Base-by-base conservation (phyloP, 2,797 vertebrate species). In the Sylvilagus floridanus region DNA sequence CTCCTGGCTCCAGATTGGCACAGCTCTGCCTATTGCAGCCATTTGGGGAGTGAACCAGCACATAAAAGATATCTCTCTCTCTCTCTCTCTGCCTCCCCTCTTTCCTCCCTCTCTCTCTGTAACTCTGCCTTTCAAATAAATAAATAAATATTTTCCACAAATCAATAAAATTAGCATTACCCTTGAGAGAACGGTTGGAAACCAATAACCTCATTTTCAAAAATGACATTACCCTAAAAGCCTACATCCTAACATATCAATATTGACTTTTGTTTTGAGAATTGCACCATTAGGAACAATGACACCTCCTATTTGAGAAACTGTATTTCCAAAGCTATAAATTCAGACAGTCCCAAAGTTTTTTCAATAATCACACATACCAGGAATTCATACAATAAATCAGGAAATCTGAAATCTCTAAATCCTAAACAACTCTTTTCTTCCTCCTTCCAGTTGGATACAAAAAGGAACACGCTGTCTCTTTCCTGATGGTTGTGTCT, bases 201-300 rank as follows among this genome's bases (percentile, higher is more conserved):
- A 82, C 66, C 37, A 94, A 47, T 66, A 65, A 54, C 6, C 24
- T 63, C 73, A 72, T 13, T 85, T 73, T 85, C 93, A 50, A 88
- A 90, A 95, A 90, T 86, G 22, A 30, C 71, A 42, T 94, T 86
- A 88, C 65, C 17, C 42, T 71, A 68, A 96, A 95, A 93, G 24
- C 35, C 73, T 84, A 21, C 26, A 79, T 90, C 54, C 42, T 85
- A 83, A 87, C 7, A 76, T 84, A 63, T 84, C 35, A 83, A 91
- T 83, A 85, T 28, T 82, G 54, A 87, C n/a, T 7, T 94, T 65
- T 86, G 54, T 79, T 82, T 87, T 47, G 3, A 88, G 47, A 92
- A 86, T 37, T 76, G 5, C 28, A 76, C 24, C 71, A 62, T 76
- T 90, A 57, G 88, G 37, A 14, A 90, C 62, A 85, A 95, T 84